Base-by-base conservation (phyloP, 2,888 invertebrate genomes). In the Caenorhabditis macrosperma region DNA sequence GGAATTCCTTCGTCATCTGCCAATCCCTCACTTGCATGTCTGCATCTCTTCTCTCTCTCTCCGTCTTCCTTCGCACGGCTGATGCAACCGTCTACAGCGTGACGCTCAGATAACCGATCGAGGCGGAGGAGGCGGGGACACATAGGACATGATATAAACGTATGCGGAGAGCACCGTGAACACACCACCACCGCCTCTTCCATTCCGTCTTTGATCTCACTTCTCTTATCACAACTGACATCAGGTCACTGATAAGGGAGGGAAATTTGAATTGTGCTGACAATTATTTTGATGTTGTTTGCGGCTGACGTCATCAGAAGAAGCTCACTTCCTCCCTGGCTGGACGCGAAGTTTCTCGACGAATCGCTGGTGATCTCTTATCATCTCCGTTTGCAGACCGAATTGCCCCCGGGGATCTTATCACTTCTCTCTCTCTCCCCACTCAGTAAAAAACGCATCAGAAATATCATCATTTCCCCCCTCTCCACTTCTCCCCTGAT, bases 41-140 rank as follows among this genome's bases (percentile, higher is more conserved):
- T 50, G 6, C 24, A 26, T 63, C 48, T 33, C 38, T 60, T 52
- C 50, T 17, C 30, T 66, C 69, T 78, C 38, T 52, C 52, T 69
- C 68, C 54, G 60, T 52, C 24, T 50, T 61, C 57, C 55, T 28
- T 15, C 54, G n/a, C 55, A 17, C 60, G 78, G 78, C 78, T 78
- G 78, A 78, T 78, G 78, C 78, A 78, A 78, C 67, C 52, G 66
- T 71, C 66, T 66, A 55, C 55, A 48, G 66, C 66, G 35, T 74
- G 57, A 61, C 74, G 79, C 64, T 74, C 74, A 79, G 68, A 63
- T 44, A 12, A 20, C 35, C 71, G 54, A 33, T 33, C 41, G 35
- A 41, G 26, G 28, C 44, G 35, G 24, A 26, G 10, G 50, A 38
- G 35, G 52, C 50, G 20, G 35, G 41, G 38, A 3, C 33, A 17